phyloP scores from a whole-genome alignment of 2,113 vertebrate species.

The Eublepharis macularius region DNA sequence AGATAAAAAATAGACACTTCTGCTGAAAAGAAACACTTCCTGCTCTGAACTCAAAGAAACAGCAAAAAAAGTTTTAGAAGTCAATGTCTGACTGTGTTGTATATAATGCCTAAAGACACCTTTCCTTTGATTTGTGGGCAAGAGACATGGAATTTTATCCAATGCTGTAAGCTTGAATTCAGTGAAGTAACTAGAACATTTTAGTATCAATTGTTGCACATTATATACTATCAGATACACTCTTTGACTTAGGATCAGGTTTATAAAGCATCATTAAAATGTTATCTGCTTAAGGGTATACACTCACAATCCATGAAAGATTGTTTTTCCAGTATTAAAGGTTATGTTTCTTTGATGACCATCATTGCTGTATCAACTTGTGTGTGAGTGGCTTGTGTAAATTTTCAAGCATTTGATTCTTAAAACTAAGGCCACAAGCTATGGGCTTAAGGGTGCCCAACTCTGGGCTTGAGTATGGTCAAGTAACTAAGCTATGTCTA shows the following conservation, averaged over 20 bases:
- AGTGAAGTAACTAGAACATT: slow-evolving; percentile 39
- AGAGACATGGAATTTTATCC: slow-evolving; percentile 39
- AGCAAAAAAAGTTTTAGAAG: background rate
- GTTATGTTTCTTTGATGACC: background rate
- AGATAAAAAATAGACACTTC: slow-evolving; percentile 44
- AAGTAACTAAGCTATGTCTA: background rate
- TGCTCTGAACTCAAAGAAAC: slow-evolving; percentile 37
- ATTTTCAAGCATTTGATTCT: background rate
- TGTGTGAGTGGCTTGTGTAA: no score
- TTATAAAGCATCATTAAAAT: slow-evolving; percentile 25
- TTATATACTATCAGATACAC: background rate
- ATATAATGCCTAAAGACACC: slow-evolving; percentile 41
- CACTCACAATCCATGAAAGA: background rate
- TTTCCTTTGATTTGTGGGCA: slow-evolving; percentile 40
- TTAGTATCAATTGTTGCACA: background rate
- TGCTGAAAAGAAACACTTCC: slow-evolving; percentile 55
- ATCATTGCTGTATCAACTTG: slow-evolving; percentile 1
- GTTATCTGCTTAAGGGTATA: background rate
- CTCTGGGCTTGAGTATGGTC: background rate
- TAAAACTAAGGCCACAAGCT: background rate
- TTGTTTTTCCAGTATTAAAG: slow-evolving; percentile 19
- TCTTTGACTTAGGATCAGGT: slow-evolving; percentile 17
- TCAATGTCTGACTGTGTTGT: background rate
- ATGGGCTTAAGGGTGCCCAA: background rate
- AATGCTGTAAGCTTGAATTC: slow-evolving; percentile 16